Evolutionary conservation across 64 coral and sea anemone genomes (phyloP), one percentile per base, ranked within the genome.

Genomic region (Pocillopora damicornis): DNA sequence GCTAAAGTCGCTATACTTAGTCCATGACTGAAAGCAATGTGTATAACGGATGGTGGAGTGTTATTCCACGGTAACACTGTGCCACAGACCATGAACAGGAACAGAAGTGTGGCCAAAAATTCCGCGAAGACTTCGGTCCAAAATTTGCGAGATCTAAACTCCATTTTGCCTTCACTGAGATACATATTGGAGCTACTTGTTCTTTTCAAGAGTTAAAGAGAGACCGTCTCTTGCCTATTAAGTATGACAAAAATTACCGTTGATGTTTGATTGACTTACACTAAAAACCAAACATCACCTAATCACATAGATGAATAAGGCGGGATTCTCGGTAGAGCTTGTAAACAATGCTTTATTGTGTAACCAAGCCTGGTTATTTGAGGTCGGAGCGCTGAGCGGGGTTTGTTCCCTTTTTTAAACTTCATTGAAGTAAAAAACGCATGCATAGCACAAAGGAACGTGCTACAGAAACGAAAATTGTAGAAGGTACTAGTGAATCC

Each of bases 1-100:
- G 71, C 86, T 4, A 92, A 73, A 5, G 78, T 88, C 8, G 86
- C 79, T 15, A 88, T 80, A 57, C 67, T 92, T 11, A 92, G 37
- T 11, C 91, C 91, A 11, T 68, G 76, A 36, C 76, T 92, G 6
- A 92, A 67, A 38, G 91, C 91, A 20, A 88, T 92, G 67, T 92
- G 91, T 9, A 88, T 79, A n/a, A 92, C 86, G 20, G 63, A 35
- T 5, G 77, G 86, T 9, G 86, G 76, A 13, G 17, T 16, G 26
- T 87, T 35, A 8, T 75, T 58, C 91, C 86, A 88, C 2, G 91
- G 72, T 35, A 88, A 63, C 10, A 77, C 76, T 15, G 83, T 73
- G 4, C 83, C 91, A 30, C 86, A 88, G 35, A 88, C 91, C 65
- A 82, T 61, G 86, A 92, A 92, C 17, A 88, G 18, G 30, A 88